phyloP scores from a whole-genome alignment of 2,113 vertebrate genomes.

The Murina feae region DNA sequence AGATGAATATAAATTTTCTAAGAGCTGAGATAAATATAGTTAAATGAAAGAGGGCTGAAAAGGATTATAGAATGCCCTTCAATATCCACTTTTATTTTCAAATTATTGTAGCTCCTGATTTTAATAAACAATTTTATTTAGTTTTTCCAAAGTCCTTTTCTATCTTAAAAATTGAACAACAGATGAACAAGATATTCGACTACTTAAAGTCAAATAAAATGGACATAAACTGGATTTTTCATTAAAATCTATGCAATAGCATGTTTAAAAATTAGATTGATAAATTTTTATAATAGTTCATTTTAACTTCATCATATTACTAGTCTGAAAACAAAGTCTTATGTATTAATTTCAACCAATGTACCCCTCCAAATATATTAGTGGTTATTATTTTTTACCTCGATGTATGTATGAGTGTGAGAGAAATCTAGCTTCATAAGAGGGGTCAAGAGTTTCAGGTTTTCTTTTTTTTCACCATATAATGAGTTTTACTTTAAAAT shows the following conservation, averaged over 20 bases:
- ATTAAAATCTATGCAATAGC: background rate
- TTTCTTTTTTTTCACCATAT: background rate
- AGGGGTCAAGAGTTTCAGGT: background rate
- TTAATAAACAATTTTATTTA: constrained; percentile 38
- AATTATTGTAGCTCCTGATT: constrained; percentile 62
- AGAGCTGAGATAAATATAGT: constrained; percentile 65
- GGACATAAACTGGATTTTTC: constrained; percentile 33
- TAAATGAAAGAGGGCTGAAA: constrained; percentile 53
- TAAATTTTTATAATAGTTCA: constrained; percentile 7
- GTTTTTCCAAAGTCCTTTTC: constrained; percentile 36
- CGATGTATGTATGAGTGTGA: background rate
- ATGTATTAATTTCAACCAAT: background rate
- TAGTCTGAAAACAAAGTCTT: background rate
- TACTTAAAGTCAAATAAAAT: constrained; percentile 37
- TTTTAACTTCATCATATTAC: constrained; percentile 26
- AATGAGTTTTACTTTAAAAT: background rate
- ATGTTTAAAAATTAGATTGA: constrained; percentile 27
- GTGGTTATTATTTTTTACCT: background rate
- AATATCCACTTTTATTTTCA: constrained; percentile 40
- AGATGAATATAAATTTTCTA: constrained; percentile 68
- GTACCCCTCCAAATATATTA: background rate
- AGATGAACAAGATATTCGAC: background rate
- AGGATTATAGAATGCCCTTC: constrained; percentile 49
- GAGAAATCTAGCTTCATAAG: background rate
- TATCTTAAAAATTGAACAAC: background rate